Base-by-base conservation (phyloP, 2,113 vertebrate genomes). In the Leptobrachium ailaonicum region DNA sequence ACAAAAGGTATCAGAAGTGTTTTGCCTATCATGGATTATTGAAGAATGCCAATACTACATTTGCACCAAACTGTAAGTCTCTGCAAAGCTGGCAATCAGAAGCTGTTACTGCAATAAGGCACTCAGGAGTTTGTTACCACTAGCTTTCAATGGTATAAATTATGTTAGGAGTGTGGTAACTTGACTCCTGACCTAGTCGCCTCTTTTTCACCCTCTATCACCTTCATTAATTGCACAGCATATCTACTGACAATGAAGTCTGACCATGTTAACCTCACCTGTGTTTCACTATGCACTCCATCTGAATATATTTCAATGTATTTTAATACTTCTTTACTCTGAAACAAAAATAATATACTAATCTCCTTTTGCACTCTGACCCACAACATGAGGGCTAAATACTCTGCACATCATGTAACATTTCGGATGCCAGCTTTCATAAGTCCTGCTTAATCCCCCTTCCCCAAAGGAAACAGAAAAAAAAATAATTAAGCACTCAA, bases 21-120 rank as follows among this genome's bases (percentile, higher is more conserved):
- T 60, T 60, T 1, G 47, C 47, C 47, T 50, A 5, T 50, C 47
- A 50, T 8, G 4, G 4, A 5, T 5, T 50, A 50, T 4, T 50
- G 47, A 50, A 4, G 8, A 50, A 50, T 8, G 10, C 56, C 56
- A 60, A 14, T 60, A 60, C 3, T 32, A 20, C 14, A 4, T 6
- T 64, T n/a, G 62, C 62, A 2, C 62, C 4, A 40, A 64, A 64
- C 9, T 3, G 62, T 69, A 42, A 69, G 13, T 14, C 12, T 69
- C 42, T 44, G 13, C 43, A 69, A 14, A 69, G 67, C 42, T 44
- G 43, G 62, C 58, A 41, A 11, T 4, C 10, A 5, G 47, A 73
- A 41, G 77, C 44, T 54, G 45, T 42, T 73, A 70, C 44, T 58
- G 76, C 47, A 67, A 71, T 79, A 79, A 79, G 77, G 77, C 77